Evolutionary conservation across 53 echinoderm and acorn worm genomes (phyloP), one percentile per base, ranked within the genome.

Genomic region (Antedon mediterranea): DNA sequence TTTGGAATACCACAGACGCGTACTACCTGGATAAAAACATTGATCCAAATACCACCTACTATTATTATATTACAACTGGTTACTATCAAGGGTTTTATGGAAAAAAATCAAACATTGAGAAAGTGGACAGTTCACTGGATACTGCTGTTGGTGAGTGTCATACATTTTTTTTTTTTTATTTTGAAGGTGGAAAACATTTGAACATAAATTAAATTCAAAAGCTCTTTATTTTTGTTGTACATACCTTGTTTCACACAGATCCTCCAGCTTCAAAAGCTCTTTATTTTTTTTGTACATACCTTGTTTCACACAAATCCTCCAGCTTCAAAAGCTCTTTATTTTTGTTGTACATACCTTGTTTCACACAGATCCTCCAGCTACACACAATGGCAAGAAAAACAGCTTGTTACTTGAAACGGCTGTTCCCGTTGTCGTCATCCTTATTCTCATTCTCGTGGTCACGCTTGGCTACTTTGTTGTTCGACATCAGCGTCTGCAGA

Each of bases 401-500:
- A 81, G 28, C 2, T 8, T 57, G 11, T 13, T 57, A 11, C 23
- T 57, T 57, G 9, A 57, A 57, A 78, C 33, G 34, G 90, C 76
- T 23, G 78, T 97, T 0, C 88, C 77, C 0, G 81, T 81, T 5
- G 84, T 80, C 11, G 77, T 42, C 28, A 71, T 81, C 28, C 81
- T 91, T 33, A 82, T 91, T 29, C 28, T 92, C 3, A 75, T 75
- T 28, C 88, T 97, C 32, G 81, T 83, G 30, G 85, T 86, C 33
- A 85, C 86, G 28, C 83, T 92, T 11, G 81, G 81, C 28, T 89
- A 89, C 84, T 92, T 97, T 71, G 85, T 92, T 26, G 86, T 97
- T 0, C 89, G 97, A 18, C 97, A 97, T 73, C 92, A 89, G 15
- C 87, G 92, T 27, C 86, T 97, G 0, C 97, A 97, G 79, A 85